Base-by-base conservation (phyloP, 2,797 vertebrate species). In the Cossypha niveicapilla region DNA sequence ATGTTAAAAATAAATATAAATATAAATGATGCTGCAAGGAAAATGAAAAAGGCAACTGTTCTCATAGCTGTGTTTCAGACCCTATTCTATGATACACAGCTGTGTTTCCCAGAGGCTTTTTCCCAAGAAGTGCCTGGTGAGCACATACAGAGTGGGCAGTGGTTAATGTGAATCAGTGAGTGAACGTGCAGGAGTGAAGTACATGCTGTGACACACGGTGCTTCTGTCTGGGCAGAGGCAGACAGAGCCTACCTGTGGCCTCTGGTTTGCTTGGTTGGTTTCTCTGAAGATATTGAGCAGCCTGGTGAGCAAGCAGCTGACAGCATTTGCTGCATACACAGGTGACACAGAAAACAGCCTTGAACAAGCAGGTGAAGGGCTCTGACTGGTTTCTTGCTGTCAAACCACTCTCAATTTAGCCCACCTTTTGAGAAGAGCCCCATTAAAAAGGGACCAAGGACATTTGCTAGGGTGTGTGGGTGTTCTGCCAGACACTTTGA, bases 61-160 rank as follows among this genome's bases (percentile, higher is more conserved):
- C 77, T 58, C 57, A 44, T 14, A 62, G 25, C 7, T 11, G 0
- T n/a, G 28, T 78, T 91, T 70, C 62, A 86, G 37, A 67, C 6
- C 9, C 0, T 51, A 54, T 80, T 47, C 30, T 72, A 0, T 68
- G 19, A 11, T 32, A 14, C 1, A 50, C 11, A 50, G 6, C 16
- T 81, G 6, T 30, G 4, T 30, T 95, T 89, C 39, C 25, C 22
- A 58, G 75, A 78, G 13, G 18, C 6, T 39, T 74, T 80, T 88
- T 11, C 58, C 37, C 22, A 58, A 24, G 0, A 1, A 19, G 13
- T 5, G 1, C 1, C 0, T 58, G 34, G 28, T 12, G 45, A 75
- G 5, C 37, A 35, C 27, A 23, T 2, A 3, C 28, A 68, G 62
- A 75, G 44, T 67, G 3, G 2, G 16, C 30, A 23, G n/a, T 3